phyloP scores from a whole-genome alignment of 2,113 vertebrate genomes.

The Cygnus buccinator region DNA sequence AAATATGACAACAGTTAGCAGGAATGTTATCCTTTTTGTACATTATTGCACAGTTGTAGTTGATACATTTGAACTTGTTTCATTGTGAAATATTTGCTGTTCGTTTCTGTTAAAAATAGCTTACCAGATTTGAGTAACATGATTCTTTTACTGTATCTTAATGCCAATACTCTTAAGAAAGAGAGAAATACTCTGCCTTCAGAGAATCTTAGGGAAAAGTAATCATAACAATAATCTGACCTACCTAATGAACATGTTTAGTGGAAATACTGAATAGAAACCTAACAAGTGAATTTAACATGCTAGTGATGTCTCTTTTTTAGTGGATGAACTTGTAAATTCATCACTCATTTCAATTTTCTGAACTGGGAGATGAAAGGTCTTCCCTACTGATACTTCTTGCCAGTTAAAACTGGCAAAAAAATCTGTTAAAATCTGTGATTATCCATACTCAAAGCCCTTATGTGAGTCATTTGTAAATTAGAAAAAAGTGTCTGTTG shows the following conservation, averaged over 20 bases:
- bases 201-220: not conserved
- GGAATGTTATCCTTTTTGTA: not conserved
- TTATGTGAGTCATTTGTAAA: not conserved
- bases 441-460: not conserved
- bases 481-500: not conserved
- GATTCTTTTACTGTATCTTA: not conserved
- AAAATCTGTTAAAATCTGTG: not conserved
- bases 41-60: constrained; percentile 49
- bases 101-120: not conserved
- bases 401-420: not conserved
- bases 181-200: not conserved
- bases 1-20: constrained; percentile 26
- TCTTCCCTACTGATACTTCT: not conserved
- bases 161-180: not conserved
- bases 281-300: not conserved
- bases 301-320: not conserved
- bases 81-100: not conserved
- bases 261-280: not conserved
- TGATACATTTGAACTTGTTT: not conserved
- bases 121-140: not conserved
- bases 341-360: not conserved
- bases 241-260: not conserved
- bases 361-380: not conserved
- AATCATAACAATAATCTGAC: not conserved
- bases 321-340: not conserved